Evolutionary conservation across 23 tunicate species (phyloP).

Genomic region (Ascidia mentula): DNA sequence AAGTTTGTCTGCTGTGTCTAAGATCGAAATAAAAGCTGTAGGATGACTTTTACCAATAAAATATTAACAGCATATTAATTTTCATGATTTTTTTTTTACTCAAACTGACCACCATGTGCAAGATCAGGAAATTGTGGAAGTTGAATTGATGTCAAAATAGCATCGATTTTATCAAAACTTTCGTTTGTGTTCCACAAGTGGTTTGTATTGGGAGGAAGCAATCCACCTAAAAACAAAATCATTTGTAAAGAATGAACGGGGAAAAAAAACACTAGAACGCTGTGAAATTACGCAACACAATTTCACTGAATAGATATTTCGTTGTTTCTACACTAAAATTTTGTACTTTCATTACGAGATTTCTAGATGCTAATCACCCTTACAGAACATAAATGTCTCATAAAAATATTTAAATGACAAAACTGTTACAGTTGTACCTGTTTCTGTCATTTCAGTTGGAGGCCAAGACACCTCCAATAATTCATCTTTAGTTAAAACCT

Average conservation of each 20-base stretch:
- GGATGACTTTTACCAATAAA: no score
- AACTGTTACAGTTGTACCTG: neutral
- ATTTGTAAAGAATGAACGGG: neutral
- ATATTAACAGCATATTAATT: no score
- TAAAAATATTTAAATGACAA: no score
- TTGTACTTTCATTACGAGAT: no score
- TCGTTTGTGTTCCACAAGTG: neutral
- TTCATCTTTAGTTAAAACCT: constrained; percentile 17
- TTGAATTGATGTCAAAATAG: neutral
- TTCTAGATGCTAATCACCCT: no score
- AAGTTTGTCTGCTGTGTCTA: neutral
- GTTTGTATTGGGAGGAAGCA: neutral
- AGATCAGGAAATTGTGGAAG: neutral
- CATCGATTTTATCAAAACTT: neutral
- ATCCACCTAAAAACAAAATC: neutral
- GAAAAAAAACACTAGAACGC: no score
- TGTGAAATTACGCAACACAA: no score
- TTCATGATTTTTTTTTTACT: neutral
- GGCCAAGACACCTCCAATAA: constrained; percentile 64
- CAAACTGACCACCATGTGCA: neutral
- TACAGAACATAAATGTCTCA: no score
- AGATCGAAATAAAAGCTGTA: no score
- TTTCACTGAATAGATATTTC: no score
- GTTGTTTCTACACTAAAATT: no score
- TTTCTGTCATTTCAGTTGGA: constrained; percentile 16